Evolutionary conservation across 1,140 invertebrate genomes (phyloP).

Genomic region (Dryas iulia): DNA sequence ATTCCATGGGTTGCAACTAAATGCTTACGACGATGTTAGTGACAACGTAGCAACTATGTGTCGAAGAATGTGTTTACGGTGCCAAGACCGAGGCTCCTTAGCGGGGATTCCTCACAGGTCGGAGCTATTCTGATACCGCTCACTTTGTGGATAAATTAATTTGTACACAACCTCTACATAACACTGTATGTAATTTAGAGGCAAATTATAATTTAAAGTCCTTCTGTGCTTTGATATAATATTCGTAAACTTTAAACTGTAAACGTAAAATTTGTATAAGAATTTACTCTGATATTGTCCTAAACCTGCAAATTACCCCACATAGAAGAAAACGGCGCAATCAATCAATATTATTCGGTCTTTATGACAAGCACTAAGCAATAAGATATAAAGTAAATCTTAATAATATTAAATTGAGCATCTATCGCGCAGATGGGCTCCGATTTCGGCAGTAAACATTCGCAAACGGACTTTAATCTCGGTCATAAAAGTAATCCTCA

Average conservation of each 20-base stretch:
- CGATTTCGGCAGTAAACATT: slow-evolving; percentile 71
- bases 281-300: neutral
- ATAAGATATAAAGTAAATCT: slow-evolving; percentile 36
- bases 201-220: neutral
- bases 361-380: slow-evolving; percentile 18
- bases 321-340: neutral
- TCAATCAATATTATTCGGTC: neutral
- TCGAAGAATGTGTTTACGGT: slow-evolving; percentile 76
- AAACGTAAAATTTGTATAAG: too few species aligned
- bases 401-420: slow-evolving; percentile 47
- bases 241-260: too few species aligned
- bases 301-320: neutral
- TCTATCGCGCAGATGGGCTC: slow-evolving; percentile 57
- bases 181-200: slow-evolving; percentile 8
- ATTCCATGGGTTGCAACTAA: slow-evolving; percentile 62
- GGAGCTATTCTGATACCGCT: slow-evolving; percentile 31
- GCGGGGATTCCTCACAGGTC: slow-evolving; percentile 41
- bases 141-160: slow-evolving; percentile 41
- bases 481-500: slow-evolving; percentile 78
- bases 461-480: slow-evolving; percentile 75
- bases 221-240: neutral
- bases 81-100: slow-evolving; percentile 72
- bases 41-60: slow-evolving; percentile 72
- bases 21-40: slow-evolving; percentile 57
- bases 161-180: slow-evolving; percentile 17